Evolutionary conservation across 2,113 vertebrate genomes (phyloP).

Genomic region (Entelurus aequoreus): DNA sequence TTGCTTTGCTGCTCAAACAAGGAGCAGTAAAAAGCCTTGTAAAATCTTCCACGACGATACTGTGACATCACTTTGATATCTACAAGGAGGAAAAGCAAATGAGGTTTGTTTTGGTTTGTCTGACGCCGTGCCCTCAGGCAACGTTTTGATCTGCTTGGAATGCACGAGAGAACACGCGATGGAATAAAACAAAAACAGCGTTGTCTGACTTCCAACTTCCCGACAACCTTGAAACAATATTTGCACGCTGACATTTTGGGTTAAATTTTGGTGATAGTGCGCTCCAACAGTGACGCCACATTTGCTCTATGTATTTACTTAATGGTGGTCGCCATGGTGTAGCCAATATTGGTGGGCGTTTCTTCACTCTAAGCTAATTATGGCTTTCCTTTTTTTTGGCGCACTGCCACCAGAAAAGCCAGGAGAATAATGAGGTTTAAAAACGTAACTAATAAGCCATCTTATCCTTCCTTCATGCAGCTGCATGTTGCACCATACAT

Average conservation of each 20-base stretch:
- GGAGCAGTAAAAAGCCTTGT: conserved; percentile 10
- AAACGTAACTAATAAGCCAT: too few relatives aligned
- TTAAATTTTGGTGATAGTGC: conserved; percentile 13
- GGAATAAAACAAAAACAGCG: neutral
- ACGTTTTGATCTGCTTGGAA: conserved; percentile 29
- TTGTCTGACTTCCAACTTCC: conserved; percentile 12
- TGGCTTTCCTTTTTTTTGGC: too few relatives aligned
- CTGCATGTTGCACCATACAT: too few relatives aligned
- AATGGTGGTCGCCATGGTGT: too few relatives aligned
- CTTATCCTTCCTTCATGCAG: too few relatives aligned
- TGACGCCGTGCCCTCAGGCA: conserved; percentile 5
- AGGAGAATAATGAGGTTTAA: too few relatives aligned
- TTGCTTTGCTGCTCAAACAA: neutral
- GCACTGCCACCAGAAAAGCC: too few relatives aligned
- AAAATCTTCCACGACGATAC: conserved; percentile 25
- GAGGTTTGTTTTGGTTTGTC: conserved; percentile 43
- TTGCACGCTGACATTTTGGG: neutral
- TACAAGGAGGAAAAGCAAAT: neutral
- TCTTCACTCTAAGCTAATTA: too few relatives aligned
- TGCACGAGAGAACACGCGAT: neutral
- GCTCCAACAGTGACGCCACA: neutral
- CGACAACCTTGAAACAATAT: conserved; percentile 8
- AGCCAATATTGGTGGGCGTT: too few relatives aligned
- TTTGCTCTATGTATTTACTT: too few relatives aligned
- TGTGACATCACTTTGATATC: neutral